Base-by-base conservation (phyloP, 2,113 vertebrate species). In the Scolopax mira region DNA sequence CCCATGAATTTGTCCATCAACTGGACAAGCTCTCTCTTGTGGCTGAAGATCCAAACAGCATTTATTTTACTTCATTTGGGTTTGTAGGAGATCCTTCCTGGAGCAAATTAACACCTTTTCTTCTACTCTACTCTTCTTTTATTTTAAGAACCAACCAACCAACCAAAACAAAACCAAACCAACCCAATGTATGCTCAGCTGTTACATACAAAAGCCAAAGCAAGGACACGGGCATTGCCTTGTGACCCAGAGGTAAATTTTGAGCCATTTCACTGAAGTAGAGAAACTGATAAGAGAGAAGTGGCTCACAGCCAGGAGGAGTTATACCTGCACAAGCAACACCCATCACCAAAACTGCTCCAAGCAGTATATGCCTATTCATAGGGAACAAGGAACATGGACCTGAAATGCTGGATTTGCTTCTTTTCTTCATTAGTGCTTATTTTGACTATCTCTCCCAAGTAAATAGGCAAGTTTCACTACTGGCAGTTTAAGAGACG, bases 381-480 rank as follows among this genome's bases (percentile, higher is more conserved):
- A 90, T 21, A 60, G 41, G 44, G 54, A 90, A 64, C 17, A 69
- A 15, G 46, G 42, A 96, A 69, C 48, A 41, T 8, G 23, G 94
- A 88, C 90, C 69, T 80, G 85, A 93, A 93, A 91, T 77, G 71
- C 91, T 88, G 71, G 90, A 91, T 93, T 95, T 83, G 75, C 61
- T 90, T 65, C 84, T 89, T 88, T 86, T 74, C 70, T 89, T 94
- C 67, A 55, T 88, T 80, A 88, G 35, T 67, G 33, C 72, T 89
- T 89, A 69, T 94, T 96, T 85, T 91, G 48, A 95, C 91, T 89
- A 94, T 89, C 78, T 94, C 77, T 93, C 87, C 51, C 35, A 71
- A 91, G 75, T 60, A 91, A 93, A 74, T 61, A 71, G 89, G 41
- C 79, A 87, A 94, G 62, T 82, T 88, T 55, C 71, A 89, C 58